phyloP scores from a whole-genome alignment of 1,140 invertebrate species.

The Nilaparvata lugens region DNA sequence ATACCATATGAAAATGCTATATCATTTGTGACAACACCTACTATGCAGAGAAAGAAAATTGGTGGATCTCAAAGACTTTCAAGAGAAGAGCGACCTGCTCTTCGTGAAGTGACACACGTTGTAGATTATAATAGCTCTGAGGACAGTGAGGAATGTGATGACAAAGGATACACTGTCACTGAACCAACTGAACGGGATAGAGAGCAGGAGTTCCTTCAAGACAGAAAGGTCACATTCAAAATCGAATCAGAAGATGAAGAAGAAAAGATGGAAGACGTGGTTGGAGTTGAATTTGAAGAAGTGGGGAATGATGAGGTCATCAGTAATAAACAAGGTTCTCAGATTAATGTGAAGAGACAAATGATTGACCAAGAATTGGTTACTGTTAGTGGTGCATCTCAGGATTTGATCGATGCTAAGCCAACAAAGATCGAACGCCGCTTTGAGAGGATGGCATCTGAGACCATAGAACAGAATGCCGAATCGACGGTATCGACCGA shows the following conservation, averaged over 20 bases:
- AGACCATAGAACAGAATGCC: constrained; percentile 27
- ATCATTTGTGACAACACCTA: constrained; percentile 22
- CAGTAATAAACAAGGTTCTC: background rate
- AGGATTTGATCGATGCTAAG: background rate
- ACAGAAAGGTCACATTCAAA: constrained; percentile 19
- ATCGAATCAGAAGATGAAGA: constrained; percentile 18
- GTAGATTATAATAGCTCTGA: constrained; percentile 16
- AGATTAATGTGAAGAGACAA: background rate
- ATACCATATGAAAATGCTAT: background rate
- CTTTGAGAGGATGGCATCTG: constrained; percentile 47
- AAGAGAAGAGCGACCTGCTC: constrained; percentile 21
- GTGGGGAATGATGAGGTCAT: background rate
- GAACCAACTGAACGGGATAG: constrained; percentile 14
- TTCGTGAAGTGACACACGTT: constrained; percentile 20
- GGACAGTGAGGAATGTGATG: constrained; percentile 22
- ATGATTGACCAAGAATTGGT: constrained; percentile 13
- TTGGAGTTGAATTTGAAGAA: constrained; percentile 14
- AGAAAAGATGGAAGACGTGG: background rate
- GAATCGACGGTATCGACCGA: constrained; percentile 26
- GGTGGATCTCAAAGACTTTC: constrained; percentile 24
- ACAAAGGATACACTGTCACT: constrained; percentile 18
- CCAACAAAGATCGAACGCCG: constrained; percentile 40
- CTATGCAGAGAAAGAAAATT: constrained; percentile 20
- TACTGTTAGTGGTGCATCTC: background rate
- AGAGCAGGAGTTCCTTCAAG: background rate